phyloP scores from a whole-genome alignment of 2,888 invertebrate genomes.

The Xylocampa areola region DNA sequence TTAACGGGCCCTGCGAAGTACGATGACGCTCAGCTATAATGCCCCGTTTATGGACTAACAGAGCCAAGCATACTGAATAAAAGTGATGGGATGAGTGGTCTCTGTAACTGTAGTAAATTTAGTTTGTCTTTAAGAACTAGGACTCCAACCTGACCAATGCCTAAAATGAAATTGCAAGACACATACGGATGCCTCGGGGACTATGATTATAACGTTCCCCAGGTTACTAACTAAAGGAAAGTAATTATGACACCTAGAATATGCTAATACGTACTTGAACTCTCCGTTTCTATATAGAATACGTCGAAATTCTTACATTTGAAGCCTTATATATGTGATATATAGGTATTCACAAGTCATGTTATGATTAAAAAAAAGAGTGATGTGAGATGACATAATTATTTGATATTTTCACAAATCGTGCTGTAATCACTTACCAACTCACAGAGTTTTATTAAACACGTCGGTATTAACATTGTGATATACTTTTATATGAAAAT shows the following conservation, averaged over 20 bases:
- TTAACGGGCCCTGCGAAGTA: too few species aligned
- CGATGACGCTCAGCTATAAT: too few species aligned
- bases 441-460: constrained; percentile 83
- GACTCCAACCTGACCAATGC: background rate
- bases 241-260: constrained; percentile 29
- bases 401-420: too few species aligned
- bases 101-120: too few species aligned
- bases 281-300: constrained; percentile 36
- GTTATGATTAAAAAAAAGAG: too few species aligned
- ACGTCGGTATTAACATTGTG: constrained; percentile 85
- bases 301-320: constrained; percentile 16
- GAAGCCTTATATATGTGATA: too few species aligned
- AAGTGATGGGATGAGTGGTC: too few species aligned
- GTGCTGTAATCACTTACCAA: constrained; percentile 78
- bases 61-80: too few species aligned
- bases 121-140: background rate
- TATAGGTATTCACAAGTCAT: too few species aligned
- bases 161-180: constrained; percentile 15
- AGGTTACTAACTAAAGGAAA: constrained; percentile 15
- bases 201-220: constrained; percentile 23
- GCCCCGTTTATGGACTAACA: too few species aligned
- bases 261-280: constrained; percentile 36
- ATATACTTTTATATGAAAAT: constrained; percentile 53
- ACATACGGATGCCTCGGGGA: constrained; percentile 15
- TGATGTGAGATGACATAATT: too few species aligned